These are phyloP conservation scores for Xestoiulus laeticollis DNA, from an alignment of 2,888 invertebrate species.

Conservation along the genomic window DNA sequence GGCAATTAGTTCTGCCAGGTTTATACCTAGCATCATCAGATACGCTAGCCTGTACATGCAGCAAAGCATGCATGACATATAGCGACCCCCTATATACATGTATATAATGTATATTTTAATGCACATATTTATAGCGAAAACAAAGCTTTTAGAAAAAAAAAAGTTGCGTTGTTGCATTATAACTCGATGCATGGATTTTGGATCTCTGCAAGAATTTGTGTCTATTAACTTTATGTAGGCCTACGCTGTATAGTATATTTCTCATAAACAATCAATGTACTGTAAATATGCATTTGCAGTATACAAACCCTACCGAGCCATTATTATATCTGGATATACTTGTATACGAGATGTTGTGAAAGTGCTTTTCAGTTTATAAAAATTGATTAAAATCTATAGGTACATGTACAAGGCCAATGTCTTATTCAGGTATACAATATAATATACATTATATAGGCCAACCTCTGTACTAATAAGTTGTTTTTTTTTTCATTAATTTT, in stretches of 20 bases:
- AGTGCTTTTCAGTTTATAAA: neutral
- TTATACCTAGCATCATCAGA: neutral
- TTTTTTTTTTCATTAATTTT: neutral
- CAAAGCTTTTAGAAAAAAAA: neutral
- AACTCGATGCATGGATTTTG: neutral
- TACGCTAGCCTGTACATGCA: neutral
- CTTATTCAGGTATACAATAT: too few species aligned
- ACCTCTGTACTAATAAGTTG: neutral
- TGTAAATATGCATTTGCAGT: too few species aligned
- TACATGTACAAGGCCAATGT: neutral
- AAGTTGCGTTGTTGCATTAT: neutral
- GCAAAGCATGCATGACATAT: neutral
- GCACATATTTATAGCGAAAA: neutral
- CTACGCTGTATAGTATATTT: too few species aligned
- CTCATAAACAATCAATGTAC: too few species aligned
- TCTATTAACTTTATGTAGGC: too few species aligned
- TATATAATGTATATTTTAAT: neutral
- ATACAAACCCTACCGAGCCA: too few species aligned
- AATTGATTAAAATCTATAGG: neutral
- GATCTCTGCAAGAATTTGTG: too few species aligned
- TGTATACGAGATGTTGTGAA: neutral
- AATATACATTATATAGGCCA: neutral
- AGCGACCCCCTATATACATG: too few species aligned
- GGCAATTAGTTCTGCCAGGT: constrained; percentile 26
- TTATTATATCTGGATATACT: too few species aligned